Percentiles rank a stretch among this genome's conserved stretches.
Conservation (phyloP, 2,797 vertebrate genomes). For the Oreonectes daqikongensis region DNA sequence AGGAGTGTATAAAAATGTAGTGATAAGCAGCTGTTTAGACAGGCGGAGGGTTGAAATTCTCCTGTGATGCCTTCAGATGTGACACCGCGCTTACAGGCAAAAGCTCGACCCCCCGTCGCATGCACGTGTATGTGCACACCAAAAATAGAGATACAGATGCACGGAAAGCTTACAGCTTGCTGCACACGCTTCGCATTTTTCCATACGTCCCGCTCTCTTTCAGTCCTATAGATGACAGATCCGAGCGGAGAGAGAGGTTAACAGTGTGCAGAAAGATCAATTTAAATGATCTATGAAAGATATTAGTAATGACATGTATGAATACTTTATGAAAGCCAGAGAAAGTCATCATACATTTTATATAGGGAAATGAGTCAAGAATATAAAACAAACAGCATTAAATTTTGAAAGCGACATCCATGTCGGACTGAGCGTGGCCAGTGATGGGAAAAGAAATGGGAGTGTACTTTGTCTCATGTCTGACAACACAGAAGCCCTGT, state of each 20-base stretch:
- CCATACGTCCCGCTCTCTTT: slow-evolving; percentile 39
- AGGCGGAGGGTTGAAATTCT: slow-evolving; percentile 41
- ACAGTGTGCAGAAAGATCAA: slow-evolving; percentile 80
- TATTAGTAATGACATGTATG: slow-evolving; percentile 87
- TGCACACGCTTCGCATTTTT: slow-evolving; percentile 44
- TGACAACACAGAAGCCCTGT: slow-evolving; percentile 55
- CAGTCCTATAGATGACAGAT: slow-evolving; percentile 65
- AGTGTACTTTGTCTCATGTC: slow-evolving; percentile 46
- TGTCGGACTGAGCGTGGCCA: slow-evolving; percentile 63
- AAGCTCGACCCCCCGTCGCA: slow-evolving; percentile 36
- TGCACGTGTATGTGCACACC: slow-evolving; percentile 8
- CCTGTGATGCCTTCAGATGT: slow-evolving; percentile 39
- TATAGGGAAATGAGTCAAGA: slow-evolving; percentile 82
- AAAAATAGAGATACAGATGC: slow-evolving; percentile 34
- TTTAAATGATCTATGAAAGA: slow-evolving; percentile 84
- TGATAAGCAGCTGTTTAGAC: slow-evolving; percentile 47
- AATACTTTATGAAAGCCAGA: slow-evolving; percentile 84
- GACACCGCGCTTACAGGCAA: slow-evolving; percentile 47
- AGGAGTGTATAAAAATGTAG: slow-evolving; percentile 16
- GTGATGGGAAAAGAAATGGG: slow-evolving; percentile 18
- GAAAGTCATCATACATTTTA: slow-evolving; percentile 84
- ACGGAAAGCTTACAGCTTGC: background rate
- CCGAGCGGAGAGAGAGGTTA: slow-evolving; percentile 67
- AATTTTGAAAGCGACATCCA: slow-evolving; percentile 77
- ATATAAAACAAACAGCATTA: slow-evolving; percentile 87